phyloP scores from a whole-genome alignment of 37 sponge, comb jelly and placozoan genomes.

The Petrosia ficiformis region DNA sequence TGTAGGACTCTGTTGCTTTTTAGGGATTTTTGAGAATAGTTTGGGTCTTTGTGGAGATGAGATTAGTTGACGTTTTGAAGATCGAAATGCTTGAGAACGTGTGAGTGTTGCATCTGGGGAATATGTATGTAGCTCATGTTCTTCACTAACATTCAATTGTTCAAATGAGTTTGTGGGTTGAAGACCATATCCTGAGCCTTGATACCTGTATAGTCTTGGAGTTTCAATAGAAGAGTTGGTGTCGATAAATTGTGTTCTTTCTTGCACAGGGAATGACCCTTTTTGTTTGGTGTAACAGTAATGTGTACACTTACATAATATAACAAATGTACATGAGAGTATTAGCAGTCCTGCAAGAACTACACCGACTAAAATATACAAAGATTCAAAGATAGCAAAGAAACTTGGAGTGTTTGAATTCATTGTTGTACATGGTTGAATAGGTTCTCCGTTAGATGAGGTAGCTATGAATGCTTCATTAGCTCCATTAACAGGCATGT shows the following conservation, averaged over 20 bases:
- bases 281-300: neutral
- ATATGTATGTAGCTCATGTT: neutral
- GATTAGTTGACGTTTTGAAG: neutral
- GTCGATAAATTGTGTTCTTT: neutral
- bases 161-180: neutral
- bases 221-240: neutral
- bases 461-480: constrained; percentile 20
- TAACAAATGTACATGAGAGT: neutral
- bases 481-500: constrained; percentile 51
- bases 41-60: neutral
- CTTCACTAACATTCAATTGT: neutral
- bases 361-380: neutral
- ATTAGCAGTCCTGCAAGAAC: neutral
- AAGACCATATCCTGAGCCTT: neutral
- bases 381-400: neutral
- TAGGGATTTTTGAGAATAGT: neutral
- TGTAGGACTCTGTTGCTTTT: neutral
- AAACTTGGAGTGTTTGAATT: neutral
- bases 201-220: neutral
- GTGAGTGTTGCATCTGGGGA: neutral
- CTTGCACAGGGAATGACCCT: neutral
- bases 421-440: neutral
- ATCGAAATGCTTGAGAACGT: neutral
- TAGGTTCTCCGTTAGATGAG: neutral
- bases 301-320: neutral